Evolutionary conservation across 2,888 invertebrate species (phyloP).

Genomic region (Aleiodes leptofemur): DNA sequence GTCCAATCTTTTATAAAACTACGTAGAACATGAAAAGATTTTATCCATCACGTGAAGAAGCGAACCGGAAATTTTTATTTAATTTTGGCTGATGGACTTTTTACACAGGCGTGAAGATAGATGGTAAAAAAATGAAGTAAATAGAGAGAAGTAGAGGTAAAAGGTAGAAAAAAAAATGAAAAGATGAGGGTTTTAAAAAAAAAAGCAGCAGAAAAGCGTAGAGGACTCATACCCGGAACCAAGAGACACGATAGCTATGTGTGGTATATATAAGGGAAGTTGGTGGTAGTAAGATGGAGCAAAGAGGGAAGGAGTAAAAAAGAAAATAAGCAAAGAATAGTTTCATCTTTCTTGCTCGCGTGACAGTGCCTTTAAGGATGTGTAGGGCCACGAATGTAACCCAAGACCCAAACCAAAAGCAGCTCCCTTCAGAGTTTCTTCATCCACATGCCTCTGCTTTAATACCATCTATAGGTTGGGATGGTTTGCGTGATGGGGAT

Average conservation of each 20-base stretch:
- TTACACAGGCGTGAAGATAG: slow-evolving; percentile 45
- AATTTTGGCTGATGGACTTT: slow-evolving; percentile 24
- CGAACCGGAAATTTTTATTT: slow-evolving; percentile 16
- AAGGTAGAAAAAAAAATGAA: slow-evolving; percentile 35
- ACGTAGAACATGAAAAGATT: background rate
- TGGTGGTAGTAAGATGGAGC: slow-evolving; percentile 32
- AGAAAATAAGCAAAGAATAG: slow-evolving; percentile 23
- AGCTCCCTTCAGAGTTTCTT: slow-evolving; percentile 24
- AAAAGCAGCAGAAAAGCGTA: slow-evolving; percentile 35
- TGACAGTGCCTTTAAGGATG: slow-evolving; percentile 60
- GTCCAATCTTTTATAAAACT: no score
- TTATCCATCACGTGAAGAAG: slow-evolving; percentile 1
- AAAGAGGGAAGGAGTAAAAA: slow-evolving; percentile 29
- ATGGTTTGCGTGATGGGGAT: slow-evolving; percentile 55
- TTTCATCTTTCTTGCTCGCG: slow-evolving; percentile 50
- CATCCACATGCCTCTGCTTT: slow-evolving; percentile 22
- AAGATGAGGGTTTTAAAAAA: slow-evolving; percentile 26
- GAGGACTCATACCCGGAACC: slow-evolving; percentile 38
- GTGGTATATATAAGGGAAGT: slow-evolving; percentile 34
- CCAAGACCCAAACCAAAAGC: slow-evolving; percentile 53
- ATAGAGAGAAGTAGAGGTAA: slow-evolving; percentile 42
- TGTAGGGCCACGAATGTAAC: slow-evolving; percentile 56
- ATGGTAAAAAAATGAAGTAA: slow-evolving; percentile 36
- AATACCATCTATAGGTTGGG: slow-evolving; percentile 32
- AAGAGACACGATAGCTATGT: slow-evolving; percentile 39